A percentile compares a stretch with the other conserved stretches of the same genome.
These are phyloP conservation scores for Sericinus montela DNA, from an alignment of 2,888 invertebrate genomes.

Conservation along the genomic window DNA sequence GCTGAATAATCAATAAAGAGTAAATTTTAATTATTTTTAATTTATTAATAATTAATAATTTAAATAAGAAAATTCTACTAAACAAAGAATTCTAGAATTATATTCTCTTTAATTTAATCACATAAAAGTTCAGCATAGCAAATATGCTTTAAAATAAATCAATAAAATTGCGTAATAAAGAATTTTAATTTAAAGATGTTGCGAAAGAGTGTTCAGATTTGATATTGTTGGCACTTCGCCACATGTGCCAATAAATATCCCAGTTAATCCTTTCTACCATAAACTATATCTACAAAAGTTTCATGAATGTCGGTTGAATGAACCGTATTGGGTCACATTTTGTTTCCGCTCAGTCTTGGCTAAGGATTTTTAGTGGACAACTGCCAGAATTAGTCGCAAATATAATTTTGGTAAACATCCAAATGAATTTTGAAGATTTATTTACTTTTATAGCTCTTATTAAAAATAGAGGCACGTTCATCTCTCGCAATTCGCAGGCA, in stretches of 20 bases:
- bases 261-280: constrained; percentile 14
- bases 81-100: no score
- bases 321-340: constrained; percentile 4
- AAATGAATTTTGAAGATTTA: background rate
- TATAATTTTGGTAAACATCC: constrained; percentile 4
- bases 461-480: no score
- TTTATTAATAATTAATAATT: no score
- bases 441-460: no score
- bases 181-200: background rate
- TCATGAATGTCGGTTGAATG: constrained; percentile 6
- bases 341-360: background rate
- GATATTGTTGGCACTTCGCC: constrained; percentile 8
- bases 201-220: background rate
- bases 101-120: no score
- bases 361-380: background rate
- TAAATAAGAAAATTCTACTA: no score
- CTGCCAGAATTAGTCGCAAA: background rate
- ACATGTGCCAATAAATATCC: constrained; percentile 13
- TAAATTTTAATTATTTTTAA: no score
- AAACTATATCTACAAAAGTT: constrained; percentile 2
- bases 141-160: no score
- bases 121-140: no score
- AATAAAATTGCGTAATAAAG: no score
- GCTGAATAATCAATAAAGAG: no score
- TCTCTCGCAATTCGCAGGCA: no score